These are phyloP conservation scores for Epirrhoe tristata DNA, from an alignment of 2,888 invertebrate species.

Conservation along the genomic window DNA sequence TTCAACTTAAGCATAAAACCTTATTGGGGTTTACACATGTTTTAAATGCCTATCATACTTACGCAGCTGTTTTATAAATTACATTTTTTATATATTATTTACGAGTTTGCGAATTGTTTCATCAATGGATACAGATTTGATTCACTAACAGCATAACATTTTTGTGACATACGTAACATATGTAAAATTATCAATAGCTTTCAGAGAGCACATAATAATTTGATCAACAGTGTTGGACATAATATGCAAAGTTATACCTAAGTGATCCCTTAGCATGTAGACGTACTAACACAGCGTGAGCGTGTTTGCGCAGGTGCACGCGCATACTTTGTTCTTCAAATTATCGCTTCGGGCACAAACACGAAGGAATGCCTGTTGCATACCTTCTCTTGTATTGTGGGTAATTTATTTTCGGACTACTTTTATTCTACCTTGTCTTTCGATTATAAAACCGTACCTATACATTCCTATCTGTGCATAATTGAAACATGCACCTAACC, in stretches of 20 bases:
- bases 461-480: neutral
- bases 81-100: neutral
- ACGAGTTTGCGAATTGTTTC: neutral
- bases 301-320: conserved; percentile 79
- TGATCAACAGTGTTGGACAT: conserved; percentile 16
- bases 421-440: neutral
- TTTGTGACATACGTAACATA: neutral
- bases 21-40: conserved; percentile 20
- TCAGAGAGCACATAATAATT: neutral
- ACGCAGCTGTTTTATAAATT: neutral
- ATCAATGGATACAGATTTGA: neutral
- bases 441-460: neutral
- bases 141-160: neutral
- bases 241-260: conserved; percentile 24
- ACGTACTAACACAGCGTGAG: conserved; percentile 69
- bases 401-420: neutral
- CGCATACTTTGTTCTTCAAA: conserved; percentile 78
- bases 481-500: no score
- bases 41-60: conserved; percentile 6
- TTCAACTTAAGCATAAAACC: conserved; percentile 11
- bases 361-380: conserved; percentile 51
- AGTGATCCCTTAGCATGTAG: conserved; percentile 55
- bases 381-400: conserved; percentile 11
- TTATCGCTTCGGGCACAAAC: conserved; percentile 69
- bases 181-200: no score